Evolutionary conservation across 2,888 invertebrate species (phyloP), one percentile per base, ranked within the genome.

Genomic region (Lepetodrilus schrolli): DNA sequence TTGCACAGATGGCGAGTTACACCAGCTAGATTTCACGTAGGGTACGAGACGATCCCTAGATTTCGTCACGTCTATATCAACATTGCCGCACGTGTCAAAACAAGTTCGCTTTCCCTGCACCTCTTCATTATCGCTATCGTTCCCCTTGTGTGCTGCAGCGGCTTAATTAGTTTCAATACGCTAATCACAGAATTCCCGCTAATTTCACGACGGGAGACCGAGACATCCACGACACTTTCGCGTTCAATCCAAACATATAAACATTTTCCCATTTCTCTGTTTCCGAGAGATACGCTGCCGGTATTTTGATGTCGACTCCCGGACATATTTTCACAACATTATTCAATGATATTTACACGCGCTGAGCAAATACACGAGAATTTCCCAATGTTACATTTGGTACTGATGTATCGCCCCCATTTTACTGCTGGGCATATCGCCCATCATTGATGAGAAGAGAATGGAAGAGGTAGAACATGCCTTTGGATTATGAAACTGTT

Each of bases 51-150:
- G 26, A 58, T 58, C 58, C 30, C 58, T 26, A 58, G 58, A 58
- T 58, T 34, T 58, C 17, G 58, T 34, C 30, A 34, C 34, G 58
- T 58, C 34, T 58, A 58, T 58, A 58, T 58, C 58, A 58, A 58
- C 58, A 58, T 58, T 26, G 58, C 58, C 58, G 58, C 58, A 58
- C 58, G 58, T 58, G 58, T 58, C 26, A 58, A 58, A 58, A 58
- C 58, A 58, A 23, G 30, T 17, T 7, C 17, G 17, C 58, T 58
- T 34, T 58, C 58, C n/a, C 58, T 58, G 5, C 34, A 34, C 34
- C 34, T 58, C 58, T 23, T 58, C 58, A 58, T 58, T 30, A 58
- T 30, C 58, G 17, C 21, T 34, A 17, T 17, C 58, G 13, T 30
- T 17, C 30, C 26, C 17, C 26, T 58, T 58, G 58, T 58, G 58